Conservation (phyloP, 2,888 invertebrate species). For the Blera fallax region DNA sequence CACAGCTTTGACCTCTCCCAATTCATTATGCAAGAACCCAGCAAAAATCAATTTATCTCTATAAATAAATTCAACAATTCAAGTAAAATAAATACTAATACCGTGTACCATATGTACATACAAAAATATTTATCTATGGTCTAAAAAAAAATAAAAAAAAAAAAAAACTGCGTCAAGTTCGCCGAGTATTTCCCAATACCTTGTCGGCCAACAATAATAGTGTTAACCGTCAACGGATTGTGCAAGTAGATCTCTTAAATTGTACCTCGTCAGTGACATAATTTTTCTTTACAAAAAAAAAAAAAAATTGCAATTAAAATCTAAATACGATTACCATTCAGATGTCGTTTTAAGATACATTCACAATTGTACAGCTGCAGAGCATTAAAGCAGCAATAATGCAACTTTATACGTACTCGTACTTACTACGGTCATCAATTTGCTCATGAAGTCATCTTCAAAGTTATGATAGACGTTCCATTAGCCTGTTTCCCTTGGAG, state of each 20-base stretch:
- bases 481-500: constrained; percentile 20
- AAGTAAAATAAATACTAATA: background rate
- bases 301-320: constrained; percentile 24
- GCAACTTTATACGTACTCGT: background rate
- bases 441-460: background rate
- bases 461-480: constrained; percentile 17
- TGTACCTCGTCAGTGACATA: background rate
- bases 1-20: constrained; percentile 19
- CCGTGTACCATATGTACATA: background rate
- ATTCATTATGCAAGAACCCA: constrained; percentile 20
- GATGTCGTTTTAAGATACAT: constrained; percentile 18
- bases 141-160: too few relatives aligned
- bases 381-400: constrained; percentile 9
- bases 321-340: background rate
- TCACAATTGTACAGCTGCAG: constrained; percentile 10
- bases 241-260: constrained; percentile 14
- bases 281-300: background rate
- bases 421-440: background rate
- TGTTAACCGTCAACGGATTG: background rate
- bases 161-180: constrained; percentile 16
- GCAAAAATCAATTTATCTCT: constrained; percentile 12
- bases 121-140: background rate
- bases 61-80: background rate
- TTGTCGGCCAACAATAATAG: background rate
- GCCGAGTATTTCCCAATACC: background rate